Conservation (phyloP, 2,113 vertebrate genomes). For the Pelecanoides urinatrix region DNA sequence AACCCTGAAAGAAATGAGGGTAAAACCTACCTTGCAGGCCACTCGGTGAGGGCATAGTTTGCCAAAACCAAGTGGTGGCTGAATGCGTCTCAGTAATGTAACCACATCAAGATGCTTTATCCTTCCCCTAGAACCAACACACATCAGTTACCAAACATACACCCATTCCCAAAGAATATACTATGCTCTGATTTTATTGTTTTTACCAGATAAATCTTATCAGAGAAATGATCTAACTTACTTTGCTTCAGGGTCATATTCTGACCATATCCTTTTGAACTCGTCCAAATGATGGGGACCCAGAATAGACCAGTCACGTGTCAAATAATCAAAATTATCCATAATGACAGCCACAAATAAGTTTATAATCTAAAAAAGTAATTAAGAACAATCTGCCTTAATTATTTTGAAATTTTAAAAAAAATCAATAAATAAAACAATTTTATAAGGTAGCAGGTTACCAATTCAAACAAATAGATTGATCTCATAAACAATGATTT, state of each 20-base stretch:
- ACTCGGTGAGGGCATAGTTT: constrained; percentile 97
- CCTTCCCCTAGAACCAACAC: constrained; percentile 81
- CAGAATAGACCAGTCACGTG: constrained; percentile 98
- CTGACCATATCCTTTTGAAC: constrained; percentile 99
- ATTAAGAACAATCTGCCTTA: neutral
- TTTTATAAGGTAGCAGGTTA: neutral
- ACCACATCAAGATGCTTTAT: constrained; percentile 99
- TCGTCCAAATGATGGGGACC: constrained; percentile 98
- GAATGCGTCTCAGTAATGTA: constrained; percentile 91
- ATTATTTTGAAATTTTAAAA: neutral
- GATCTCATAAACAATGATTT: neutral
- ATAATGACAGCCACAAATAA: constrained; percentile 99
- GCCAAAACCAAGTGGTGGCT: constrained; percentile 95
- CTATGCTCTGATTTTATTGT: neutral
- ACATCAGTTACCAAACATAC: neutral
- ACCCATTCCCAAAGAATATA: neutral
- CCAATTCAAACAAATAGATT: neutral
- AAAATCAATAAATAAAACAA: neutral
- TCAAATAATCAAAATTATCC: constrained; percentile 99
- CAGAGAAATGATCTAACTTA: constrained; percentile 71
- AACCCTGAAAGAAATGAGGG: neutral
- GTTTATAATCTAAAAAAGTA: constrained; percentile 90
- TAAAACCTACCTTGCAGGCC: constrained; percentile 89
- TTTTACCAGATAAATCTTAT: neutral
- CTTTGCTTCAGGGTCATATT: constrained; percentile 99